Base-by-base conservation (phyloP, 1,140 invertebrate species). In the Choristoneura fumiferana region DNA sequence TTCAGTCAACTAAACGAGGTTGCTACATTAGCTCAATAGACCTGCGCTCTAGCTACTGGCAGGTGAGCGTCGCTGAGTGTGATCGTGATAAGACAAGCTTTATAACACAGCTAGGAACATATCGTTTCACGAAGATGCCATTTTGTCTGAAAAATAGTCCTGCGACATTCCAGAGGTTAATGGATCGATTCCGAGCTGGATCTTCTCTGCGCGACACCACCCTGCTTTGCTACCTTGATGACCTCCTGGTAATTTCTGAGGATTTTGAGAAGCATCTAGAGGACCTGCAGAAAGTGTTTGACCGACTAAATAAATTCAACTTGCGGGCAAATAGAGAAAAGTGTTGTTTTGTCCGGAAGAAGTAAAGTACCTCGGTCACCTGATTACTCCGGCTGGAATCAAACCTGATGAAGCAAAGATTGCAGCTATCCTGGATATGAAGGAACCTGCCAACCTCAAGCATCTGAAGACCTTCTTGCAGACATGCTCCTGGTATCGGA, bases 1-100 rank as follows among this genome's bases (percentile, higher is more conserved):
- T 91, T 12, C 62, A 85, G 17, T 37, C 45, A 2, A 43, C 82
- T 0, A 34, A 57, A 29, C 57, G 64, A 12, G 55, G 64, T 6
- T 67, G 36, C 29, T 70, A 37, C 22, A 81, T 89, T 13, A 67
- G 68, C 0, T 75, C 66, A n/a, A 12, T 89, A 3, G 84, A 87
- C 60, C 38, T 78, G 37, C n/a, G 37, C n/a, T 39, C 37, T 29
- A 29, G 78, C 13, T 83, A 79, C 53, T 72, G 63, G 36, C 79
- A 82, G 54, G 58, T 84, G 1, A 39, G 60, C 14, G 60, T 85
- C 5, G 22, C 34, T 8, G 13, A 17, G 39, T 10, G 13, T 12
- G 68, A 74, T 59, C 67, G 38, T 9, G 57, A 73, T 1, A 91
- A 91, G 67, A 90, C 90, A 0, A 81, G 84, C 0, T 90, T 91